Base-by-base conservation (phyloP, 2,113 vertebrate species). In the Megaptera novaeangliae region DNA sequence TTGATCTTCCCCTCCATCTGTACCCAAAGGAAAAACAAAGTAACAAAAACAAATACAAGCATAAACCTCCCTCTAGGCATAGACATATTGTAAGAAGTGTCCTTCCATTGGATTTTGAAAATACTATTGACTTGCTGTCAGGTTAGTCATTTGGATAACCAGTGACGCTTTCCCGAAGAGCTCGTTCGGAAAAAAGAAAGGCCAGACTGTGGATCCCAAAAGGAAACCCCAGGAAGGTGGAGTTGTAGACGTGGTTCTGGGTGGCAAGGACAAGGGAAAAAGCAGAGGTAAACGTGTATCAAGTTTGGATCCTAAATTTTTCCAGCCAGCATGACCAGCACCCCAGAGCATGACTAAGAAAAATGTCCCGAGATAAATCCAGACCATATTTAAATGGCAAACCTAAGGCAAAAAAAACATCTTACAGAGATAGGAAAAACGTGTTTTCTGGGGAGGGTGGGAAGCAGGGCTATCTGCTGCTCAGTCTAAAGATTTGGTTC, bases 71-170 rank as follows among this genome's bases (percentile, higher is more conserved):
- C 27, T n/a, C 13, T 18, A 41, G 23, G 25, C 61, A 68, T 8
- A 29, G 34, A 15, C 3, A 13, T 36, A 23, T 3, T 34, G 1
- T 83, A 77, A 69, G 66, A 46, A 27, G 0, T 27, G 17, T 18
- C 39, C 87, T 75, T 81, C 12, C 10, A 57, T 94, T 91, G 34
- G 18, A 9, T 69, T 77, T 94, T 81, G 27, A 44, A 88, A 89
- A 72, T 34, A 39, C 3, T 80, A 14, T 14, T 61, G 12, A 75
- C 39, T 82, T 69, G n/a, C 64, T 36, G 18, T 63, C 39, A 61
- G 10, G 18, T 57, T 49, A 81, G 34, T n/a, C 59, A 8, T 55
- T 64, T 77, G 14, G 36, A 8, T 82, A 34, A 44, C 27, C 17
- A 6, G 14, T 41, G 23, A 71, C 46, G 29, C 46, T 93, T 91